phyloP scores from a whole-genome alignment of 2,797 vertebrate genomes.

The Bovichtus variegatus region DNA sequence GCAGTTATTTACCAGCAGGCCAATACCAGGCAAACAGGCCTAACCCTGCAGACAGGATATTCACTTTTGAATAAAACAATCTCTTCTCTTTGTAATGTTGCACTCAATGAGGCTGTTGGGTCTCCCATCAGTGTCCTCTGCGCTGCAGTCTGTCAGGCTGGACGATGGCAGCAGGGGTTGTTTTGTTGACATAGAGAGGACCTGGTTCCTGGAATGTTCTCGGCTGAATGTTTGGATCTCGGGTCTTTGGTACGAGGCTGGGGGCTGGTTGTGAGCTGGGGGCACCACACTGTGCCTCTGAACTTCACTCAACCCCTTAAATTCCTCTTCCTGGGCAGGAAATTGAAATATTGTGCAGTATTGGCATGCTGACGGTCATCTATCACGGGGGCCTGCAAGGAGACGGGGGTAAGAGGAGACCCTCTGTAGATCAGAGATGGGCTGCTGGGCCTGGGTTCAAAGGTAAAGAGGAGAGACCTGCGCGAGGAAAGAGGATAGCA shows the following conservation, averaged over 20 bases:
- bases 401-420: slow-evolving; percentile 66
- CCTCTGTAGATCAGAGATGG: slow-evolving; percentile 78
- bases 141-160: slow-evolving; percentile 47
- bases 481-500: slow-evolving; percentile 63
- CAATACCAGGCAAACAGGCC: not conserved
- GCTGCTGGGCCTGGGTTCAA: slow-evolving; percentile 79
- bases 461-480: slow-evolving; percentile 73
- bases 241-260: slow-evolving; percentile 81
- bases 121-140: slow-evolving; percentile 45
- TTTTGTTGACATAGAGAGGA: slow-evolving; percentile 74
- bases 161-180: slow-evolving; percentile 51
- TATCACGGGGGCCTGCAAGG: slow-evolving; percentile 88
- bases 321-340: slow-evolving; percentile 91
- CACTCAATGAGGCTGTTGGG: slow-evolving; percentile 26
- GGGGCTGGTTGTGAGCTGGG: slow-evolving; percentile 81
- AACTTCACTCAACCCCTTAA: slow-evolving; percentile 93
- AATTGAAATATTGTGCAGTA: slow-evolving; percentile 96
- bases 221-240: slow-evolving; percentile 89
- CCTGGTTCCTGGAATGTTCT: slow-evolving; percentile 87
- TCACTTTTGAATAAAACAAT: slow-evolving; percentile 13
- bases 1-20: not conserved
- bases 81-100: slow-evolving; percentile 35
- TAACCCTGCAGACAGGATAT: slow-evolving; percentile 13
- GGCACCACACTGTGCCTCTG: slow-evolving; percentile 94
- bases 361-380: slow-evolving; percentile 90